These are phyloP conservation scores for Nymphalis urticae DNA, from an alignment of 2,888 invertebrate species.

Conservation along the genomic window DNA sequence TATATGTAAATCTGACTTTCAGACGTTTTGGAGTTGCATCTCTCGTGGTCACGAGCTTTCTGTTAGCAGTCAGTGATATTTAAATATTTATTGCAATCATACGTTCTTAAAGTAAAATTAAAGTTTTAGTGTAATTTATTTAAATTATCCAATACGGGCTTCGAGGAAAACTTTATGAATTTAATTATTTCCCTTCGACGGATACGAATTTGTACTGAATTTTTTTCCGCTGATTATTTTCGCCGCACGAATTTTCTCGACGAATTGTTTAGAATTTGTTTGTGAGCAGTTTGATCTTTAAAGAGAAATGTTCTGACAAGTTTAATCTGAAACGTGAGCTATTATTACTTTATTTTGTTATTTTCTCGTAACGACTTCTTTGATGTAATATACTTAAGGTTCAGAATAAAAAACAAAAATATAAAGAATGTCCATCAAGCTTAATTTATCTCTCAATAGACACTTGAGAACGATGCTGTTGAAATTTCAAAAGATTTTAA, in stretches of 20 bases:
- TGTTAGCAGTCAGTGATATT: too few relatives aligned
- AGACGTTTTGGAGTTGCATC: too few relatives aligned
- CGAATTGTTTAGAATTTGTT: slow-evolving; percentile 28
- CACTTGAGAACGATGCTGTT: slow-evolving; percentile 20
- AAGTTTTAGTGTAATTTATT: too few relatives aligned
- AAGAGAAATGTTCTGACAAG: slow-evolving; percentile 16
- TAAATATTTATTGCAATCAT: too few relatives aligned
- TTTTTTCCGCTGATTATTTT: slow-evolving; percentile 27
- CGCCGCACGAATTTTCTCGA: slow-evolving; percentile 18
- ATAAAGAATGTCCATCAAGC: slow-evolving; percentile 23
- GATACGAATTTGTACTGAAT: slow-evolving; percentile 26
- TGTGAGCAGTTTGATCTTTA: slow-evolving; percentile 25
- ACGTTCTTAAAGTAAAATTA: too few relatives aligned
- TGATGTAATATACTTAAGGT: slow-evolving; percentile 16
- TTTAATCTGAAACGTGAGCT: slow-evolving; percentile 25
- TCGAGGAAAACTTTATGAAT: slow-evolving; percentile 29
- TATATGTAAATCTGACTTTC: too few relatives aligned
- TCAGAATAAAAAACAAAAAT: background rate
- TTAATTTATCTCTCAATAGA: slow-evolving; percentile 9
- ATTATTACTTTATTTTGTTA: slow-evolving; percentile 23
- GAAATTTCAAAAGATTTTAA: slow-evolving; percentile 23
- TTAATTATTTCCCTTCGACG: slow-evolving; percentile 33
- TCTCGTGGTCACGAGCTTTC: too few relatives aligned
- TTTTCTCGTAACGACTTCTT: slow-evolving; percentile 12
- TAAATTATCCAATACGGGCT: slow-evolving; percentile 13